Evolutionary conservation across 2,888 invertebrate species (phyloP), one percentile per base, ranked within the genome.

Genomic region (Heliconius erato): DNA sequence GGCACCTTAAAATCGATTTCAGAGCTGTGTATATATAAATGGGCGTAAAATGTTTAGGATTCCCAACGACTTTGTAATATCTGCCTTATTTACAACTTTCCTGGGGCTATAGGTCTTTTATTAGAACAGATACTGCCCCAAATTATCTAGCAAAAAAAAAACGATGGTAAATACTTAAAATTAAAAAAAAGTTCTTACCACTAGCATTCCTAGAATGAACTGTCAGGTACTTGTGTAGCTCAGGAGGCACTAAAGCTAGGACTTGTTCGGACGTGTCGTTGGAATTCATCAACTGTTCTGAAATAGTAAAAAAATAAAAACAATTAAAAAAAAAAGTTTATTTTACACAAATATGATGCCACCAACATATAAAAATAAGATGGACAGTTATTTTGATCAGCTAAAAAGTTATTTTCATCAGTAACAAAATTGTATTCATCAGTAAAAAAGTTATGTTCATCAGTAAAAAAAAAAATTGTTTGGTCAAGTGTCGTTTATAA

Each of bases 251-350:
- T 96, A 98, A 97, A 84, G 98, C 98, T 85, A 98, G 95, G 80
- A 98, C 98, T 87, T 98, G 97, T 86, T 97, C 97, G 80, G 97
- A 97, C 1, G 97, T 98, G 89, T 98, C 98, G 91, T 98, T 98
- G 4, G 92, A 91, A 84, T 97, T 96, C 93, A 96, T 96, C 91
- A 96, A 90, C 91, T 96, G 96, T 84, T 96, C 96, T 96, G 94
- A 14, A 92, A 93, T 67, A 14, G 49, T 6, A 79, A 12, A 49
- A 63, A 71, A 19, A 44, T n/a, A 68, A n/a, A n/a, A 63, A 14
- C 26, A 19, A 16, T 72, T n/a, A n/a, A 16, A 72, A 19, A 49
- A 12, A 32, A 28, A 32, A 14, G 3, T 54, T 54, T 3, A 14
- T 72, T 44, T 71, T 3, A n/a, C 1, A 5, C 1, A 71, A 71